Evolutionary conservation across 2,113 vertebrate species (phyloP).

Genomic region (Okapia johnstoni): DNA sequence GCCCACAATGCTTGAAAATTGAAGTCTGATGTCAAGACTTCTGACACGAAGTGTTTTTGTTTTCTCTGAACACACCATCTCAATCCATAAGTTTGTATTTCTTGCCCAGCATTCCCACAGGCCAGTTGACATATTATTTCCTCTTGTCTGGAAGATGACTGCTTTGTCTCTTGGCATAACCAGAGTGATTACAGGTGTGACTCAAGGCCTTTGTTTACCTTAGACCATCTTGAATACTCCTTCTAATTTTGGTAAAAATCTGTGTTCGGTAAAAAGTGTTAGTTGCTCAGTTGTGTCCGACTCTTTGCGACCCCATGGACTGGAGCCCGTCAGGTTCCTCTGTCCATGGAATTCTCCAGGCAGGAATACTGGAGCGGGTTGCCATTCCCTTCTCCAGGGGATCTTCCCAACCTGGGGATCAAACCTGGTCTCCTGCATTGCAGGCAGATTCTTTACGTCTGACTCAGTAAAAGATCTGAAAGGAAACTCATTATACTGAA

Average conservation of each 20-base stretch:
- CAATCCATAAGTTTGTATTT: neutral
- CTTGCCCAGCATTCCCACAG: neutral
- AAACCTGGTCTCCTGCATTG: neutral
- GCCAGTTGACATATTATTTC: neutral
- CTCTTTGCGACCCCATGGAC: neutral
- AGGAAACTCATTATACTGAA: neutral
- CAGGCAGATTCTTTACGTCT: neutral
- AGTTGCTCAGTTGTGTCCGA: neutral
- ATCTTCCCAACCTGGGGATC: neutral
- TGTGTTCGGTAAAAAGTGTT: neutral
- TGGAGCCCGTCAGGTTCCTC: neutral
- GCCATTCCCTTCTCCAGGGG: neutral
- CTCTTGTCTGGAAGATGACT: neutral
- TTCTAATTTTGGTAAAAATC: neutral
- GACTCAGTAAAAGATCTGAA: neutral
- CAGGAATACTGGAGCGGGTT: neutral
- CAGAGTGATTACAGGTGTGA: neutral
- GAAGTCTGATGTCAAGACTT: neutral
- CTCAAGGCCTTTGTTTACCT: neutral
- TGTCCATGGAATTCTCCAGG: neutral
- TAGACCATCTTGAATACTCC: neutral
- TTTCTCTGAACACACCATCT: neutral
- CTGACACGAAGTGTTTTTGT: neutral
- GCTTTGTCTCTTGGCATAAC: neutral
- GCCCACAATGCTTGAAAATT: neutral